Conservation (phyloP, 2,113 vertebrate species). For the Proteles cristata region DNA sequence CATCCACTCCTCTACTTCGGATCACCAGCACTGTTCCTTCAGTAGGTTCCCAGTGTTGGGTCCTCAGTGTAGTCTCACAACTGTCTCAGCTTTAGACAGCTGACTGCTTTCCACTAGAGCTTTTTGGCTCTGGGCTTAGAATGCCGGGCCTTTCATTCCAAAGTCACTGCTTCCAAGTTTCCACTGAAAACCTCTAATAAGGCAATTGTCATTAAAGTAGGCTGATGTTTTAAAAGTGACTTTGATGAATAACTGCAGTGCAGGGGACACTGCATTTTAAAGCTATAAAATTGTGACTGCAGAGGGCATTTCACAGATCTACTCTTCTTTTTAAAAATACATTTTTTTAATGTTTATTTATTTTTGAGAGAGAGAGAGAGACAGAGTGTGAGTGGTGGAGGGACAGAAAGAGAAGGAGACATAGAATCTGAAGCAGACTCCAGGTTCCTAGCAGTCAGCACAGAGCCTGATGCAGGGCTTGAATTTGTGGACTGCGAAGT, state of each 20-base stretch:
- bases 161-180: not conserved
- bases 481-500: no score
- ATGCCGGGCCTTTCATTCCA: not conserved
- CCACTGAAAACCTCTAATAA: not conserved
- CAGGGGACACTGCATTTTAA: not conserved
- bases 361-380: no score
- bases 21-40: not conserved
- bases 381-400: no score
- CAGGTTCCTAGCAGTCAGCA: no score
- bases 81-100: not conserved
- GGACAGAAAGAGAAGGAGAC: no score
- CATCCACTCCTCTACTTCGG: not conserved
- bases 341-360: no score
- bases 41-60: not conserved
- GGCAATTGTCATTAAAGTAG: not conserved
- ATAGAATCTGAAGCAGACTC: no score
- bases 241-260: constrained; percentile 3
- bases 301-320: not conserved
- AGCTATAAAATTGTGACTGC: not conserved
- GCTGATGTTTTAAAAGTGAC: not conserved
- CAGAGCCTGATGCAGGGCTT: no score
- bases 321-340: not conserved
- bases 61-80: not conserved
- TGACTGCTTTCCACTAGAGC: not conserved
- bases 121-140: not conserved